phyloP scores from a whole-genome alignment of 92 coral and sea anemone genomes.

The Parazoanthus darwini region DNA sequence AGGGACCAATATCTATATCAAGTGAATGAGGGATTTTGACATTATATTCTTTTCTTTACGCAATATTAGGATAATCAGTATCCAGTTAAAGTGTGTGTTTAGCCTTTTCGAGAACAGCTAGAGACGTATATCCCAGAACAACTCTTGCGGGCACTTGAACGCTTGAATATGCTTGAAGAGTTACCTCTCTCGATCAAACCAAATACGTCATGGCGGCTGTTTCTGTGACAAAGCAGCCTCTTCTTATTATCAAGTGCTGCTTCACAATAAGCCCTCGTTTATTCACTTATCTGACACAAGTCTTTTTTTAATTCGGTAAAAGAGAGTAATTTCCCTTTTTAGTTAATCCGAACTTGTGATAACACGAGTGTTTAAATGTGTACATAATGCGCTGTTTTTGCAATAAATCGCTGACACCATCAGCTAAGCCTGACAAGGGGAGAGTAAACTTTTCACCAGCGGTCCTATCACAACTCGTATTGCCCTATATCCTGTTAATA shows the following conservation, averaged over 20 bases:
- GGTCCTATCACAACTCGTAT: slow-evolving; percentile 30
- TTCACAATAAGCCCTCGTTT: neutral
- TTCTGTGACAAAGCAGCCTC: neutral
- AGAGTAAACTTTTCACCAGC: slow-evolving; percentile 17
- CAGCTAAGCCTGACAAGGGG: neutral
- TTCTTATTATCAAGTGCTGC: slow-evolving; percentile 14
- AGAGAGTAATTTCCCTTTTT: slow-evolving; percentile 15
- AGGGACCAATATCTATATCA: neutral
- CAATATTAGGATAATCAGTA: neutral
- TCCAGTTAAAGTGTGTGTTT: neutral
- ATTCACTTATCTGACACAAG: neutral
- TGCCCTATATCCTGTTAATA: slow-evolving; percentile 37
- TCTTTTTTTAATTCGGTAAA: neutral
- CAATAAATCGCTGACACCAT: neutral
- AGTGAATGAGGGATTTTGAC: neutral
- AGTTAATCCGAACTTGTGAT: slow-evolving; percentile 15
- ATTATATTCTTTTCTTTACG: neutral
- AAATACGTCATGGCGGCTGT: slow-evolving; percentile 5
- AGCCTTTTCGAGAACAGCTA: neutral
- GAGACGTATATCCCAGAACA: too few relatives aligned
- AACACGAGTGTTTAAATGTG: slow-evolving; percentile 19
- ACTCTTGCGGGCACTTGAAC: neutral
- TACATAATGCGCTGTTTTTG: slow-evolving; percentile 12
- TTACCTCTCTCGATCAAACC: slow-evolving; percentile 2
- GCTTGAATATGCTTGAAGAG: neutral